Percentiles rank a stretch among this genome's conserved stretches.
phyloP scores from a whole-genome alignment of 2,797 vertebrate species.

The Neosilurus hyrtlii region DNA sequence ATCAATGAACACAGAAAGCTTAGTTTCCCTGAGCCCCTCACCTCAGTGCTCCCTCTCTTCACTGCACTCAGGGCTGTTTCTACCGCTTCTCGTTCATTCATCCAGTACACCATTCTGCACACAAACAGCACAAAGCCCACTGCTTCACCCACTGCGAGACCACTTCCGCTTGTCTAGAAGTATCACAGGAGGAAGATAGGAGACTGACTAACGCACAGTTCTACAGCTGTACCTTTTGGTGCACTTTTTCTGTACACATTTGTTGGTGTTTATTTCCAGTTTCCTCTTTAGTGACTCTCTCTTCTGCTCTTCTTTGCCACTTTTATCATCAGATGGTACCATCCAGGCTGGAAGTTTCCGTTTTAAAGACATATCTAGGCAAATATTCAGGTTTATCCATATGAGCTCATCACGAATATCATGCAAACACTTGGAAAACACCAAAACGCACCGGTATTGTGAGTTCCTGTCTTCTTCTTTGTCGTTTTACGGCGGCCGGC shows the following conservation, averaged over 20 bases:
- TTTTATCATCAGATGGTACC: constrained; percentile 4
- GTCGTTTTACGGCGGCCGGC: too few species aligned
- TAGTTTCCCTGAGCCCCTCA: constrained; percentile 22
- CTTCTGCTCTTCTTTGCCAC: not conserved
- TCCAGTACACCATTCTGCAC: constrained; percentile 61
- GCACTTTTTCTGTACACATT: not conserved
- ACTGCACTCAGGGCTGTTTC: constrained; percentile 60
- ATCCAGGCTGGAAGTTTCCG: constrained; percentile 53
- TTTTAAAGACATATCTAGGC: constrained; percentile 37
- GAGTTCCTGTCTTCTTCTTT: too few species aligned
- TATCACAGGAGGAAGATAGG: too few species aligned
- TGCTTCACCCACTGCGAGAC: not conserved
- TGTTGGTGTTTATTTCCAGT: not conserved
- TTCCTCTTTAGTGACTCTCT: not conserved
- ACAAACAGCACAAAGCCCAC: not conserved
- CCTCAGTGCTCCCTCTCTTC: not conserved
- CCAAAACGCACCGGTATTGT: not conserved
- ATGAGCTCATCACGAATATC: not conserved
- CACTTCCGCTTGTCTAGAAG: too few species aligned
- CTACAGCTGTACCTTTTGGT: constrained; percentile 10
- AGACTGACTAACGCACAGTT: not conserved
- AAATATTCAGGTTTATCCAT: not conserved
- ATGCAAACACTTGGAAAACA: not conserved
- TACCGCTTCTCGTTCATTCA: constrained; percentile 72
- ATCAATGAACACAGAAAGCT: not conserved